Percentiles rank a stretch among this genome's conserved stretches.
These are phyloP conservation scores for Platalea minor DNA, from an alignment of 2,797 vertebrate genomes.

Conservation along the genomic window DNA sequence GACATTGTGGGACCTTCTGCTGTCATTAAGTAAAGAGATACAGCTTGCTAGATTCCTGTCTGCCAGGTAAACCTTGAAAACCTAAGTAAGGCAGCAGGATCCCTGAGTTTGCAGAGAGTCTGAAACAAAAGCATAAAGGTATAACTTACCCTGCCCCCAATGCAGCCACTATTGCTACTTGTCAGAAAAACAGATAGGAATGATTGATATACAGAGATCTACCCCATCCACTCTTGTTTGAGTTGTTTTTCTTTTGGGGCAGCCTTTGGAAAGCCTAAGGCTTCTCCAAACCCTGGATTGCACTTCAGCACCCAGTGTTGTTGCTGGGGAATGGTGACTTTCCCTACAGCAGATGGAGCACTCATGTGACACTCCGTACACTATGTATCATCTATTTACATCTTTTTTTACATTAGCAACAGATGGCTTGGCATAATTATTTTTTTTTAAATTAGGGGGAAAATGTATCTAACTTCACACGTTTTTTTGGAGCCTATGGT, in stretches of 20 bases:
- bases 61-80: not conserved
- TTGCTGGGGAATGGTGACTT: slow-evolving; percentile 50
- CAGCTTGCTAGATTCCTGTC: not conserved
- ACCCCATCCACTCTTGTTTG: not conserved
- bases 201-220: not conserved
- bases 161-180: not conserved
- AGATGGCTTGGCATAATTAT: slow-evolving; percentile 67
- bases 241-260: not conserved
- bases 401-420: slow-evolving; percentile 68
- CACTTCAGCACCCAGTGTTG: slow-evolving; percentile 6
- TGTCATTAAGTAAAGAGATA: not conserved
- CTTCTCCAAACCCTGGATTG: not conserved
- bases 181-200: not conserved
- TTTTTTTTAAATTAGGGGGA: slow-evolving; percentile 48
- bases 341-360: slow-evolving; percentile 67
- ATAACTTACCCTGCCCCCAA: not conserved
- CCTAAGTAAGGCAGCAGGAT: not conserved
- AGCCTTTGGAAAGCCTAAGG: not conserved
- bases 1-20: not conserved
- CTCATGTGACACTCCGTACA: slow-evolving; percentile 63
- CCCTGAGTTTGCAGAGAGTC: not conserved
- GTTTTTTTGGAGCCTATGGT: slow-evolving; percentile 3
- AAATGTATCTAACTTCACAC: slow-evolving; percentile 30
- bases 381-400: slow-evolving; percentile 73
- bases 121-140: not conserved